These are phyloP conservation scores for Mugil cephalus DNA, from an alignment of 2,113 vertebrate species.

Conservation along the genomic window DNA sequence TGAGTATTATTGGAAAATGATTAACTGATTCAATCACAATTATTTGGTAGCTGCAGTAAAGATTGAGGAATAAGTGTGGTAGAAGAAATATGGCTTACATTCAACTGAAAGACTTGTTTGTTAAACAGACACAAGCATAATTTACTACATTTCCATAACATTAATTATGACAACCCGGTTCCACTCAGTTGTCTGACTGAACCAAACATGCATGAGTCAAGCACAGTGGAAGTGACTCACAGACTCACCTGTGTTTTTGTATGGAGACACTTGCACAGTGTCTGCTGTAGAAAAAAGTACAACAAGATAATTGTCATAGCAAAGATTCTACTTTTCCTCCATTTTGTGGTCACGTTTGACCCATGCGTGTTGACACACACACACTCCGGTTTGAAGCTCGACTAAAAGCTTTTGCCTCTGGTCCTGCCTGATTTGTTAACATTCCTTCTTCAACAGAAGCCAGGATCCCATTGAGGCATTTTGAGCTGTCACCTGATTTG, in stretches of 20 bases:
- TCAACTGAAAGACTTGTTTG: too few relatives aligned
- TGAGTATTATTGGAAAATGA: too few relatives aligned
- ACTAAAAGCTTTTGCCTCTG: not conserved
- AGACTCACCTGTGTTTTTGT: too few relatives aligned
- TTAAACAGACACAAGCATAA: too few relatives aligned
- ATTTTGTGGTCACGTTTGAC: not conserved
- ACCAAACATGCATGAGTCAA: not conserved
- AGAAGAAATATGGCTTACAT: too few relatives aligned
- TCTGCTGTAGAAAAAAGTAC: not conserved
- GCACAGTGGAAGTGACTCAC: constrained; percentile 3
- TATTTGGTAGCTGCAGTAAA: too few relatives aligned
- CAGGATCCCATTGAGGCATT: constrained; percentile 2
- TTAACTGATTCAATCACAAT: too few relatives aligned
- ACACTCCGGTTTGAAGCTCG: not conserved
- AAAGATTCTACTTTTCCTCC: not conserved
- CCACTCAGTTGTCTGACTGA: too few relatives aligned
- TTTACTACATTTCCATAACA: too few relatives aligned
- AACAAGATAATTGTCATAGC: not conserved
- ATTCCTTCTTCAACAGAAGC: constrained; percentile 14
- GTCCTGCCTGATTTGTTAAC: constrained; percentile 4
- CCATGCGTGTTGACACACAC: not conserved
- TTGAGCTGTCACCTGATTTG: constrained; percentile 19
- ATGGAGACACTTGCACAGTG: too few relatives aligned
- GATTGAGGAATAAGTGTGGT: too few relatives aligned
- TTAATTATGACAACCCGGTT: too few relatives aligned